A percentile compares a stretch with the other conserved stretches of the same genome.
Evolutionary conservation across 2,888 invertebrate genomes (phyloP).

Genomic region (Drosophila diplacantha): DNA sequence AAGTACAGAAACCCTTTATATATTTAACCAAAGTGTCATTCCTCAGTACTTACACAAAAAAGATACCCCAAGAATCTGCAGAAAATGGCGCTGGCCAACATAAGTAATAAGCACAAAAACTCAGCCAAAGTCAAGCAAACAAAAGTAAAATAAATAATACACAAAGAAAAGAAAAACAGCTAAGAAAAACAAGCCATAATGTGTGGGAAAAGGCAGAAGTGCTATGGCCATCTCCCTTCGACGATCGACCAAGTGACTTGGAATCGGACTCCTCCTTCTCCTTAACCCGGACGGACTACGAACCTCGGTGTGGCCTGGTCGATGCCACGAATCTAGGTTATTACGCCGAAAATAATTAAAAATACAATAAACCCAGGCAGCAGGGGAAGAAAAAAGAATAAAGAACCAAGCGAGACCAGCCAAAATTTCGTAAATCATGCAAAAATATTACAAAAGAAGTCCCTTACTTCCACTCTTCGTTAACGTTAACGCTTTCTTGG

Average conservation of each 20-base stretch:
- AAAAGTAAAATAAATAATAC: slow-evolving; percentile 8
- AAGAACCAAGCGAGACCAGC: slow-evolving; percentile 12
- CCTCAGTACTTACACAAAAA: slow-evolving; percentile 33
- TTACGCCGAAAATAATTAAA: slow-evolving; percentile 73
- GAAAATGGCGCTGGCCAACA: slow-evolving; percentile 23
- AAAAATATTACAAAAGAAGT: slow-evolving; percentile 48
- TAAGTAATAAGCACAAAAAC: slow-evolving; percentile 24
- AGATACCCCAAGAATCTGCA: slow-evolving; percentile 17
- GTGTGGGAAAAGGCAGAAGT: slow-evolving; percentile 11
- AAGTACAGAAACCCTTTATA: not conserved
- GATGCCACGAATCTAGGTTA: slow-evolving; percentile 72
- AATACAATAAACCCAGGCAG: slow-evolving; percentile 40
- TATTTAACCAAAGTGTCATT: slow-evolving; percentile 47
- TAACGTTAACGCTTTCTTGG: slow-evolving; percentile 18
- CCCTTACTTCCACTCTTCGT: slow-evolving; percentile 7
- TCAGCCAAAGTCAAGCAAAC: slow-evolving; percentile 11
- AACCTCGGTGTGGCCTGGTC: slow-evolving; percentile 29
- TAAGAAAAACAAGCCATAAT: slow-evolving; percentile 23
- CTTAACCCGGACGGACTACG: slow-evolving; percentile 1
- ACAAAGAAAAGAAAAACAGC: slow-evolving; percentile 5
- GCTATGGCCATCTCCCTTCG: slow-evolving; percentile 4
- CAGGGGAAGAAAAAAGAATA: not conserved
- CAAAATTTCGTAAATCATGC: slow-evolving; percentile 48
- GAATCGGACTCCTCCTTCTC: slow-evolving; percentile 7
- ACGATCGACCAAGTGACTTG: slow-evolving; percentile 27